Conservation (phyloP, 2,797 vertebrate species). For the Babyrousa celebensis region DNA sequence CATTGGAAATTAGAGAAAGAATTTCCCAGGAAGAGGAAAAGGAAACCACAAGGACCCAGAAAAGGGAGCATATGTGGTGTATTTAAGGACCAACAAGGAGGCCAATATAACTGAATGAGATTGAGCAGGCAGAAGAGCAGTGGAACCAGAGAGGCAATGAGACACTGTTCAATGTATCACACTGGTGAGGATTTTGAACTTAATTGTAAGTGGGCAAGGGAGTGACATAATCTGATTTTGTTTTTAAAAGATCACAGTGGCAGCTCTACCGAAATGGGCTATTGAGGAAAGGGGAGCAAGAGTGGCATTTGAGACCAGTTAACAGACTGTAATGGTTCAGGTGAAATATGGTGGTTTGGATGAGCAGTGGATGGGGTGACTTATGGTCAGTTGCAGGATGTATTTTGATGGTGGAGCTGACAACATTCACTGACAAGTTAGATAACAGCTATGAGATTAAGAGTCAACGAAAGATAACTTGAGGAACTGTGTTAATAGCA, state of each 20-base stretch:
- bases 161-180: background rate
- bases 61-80: background rate
- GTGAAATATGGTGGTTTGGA: background rate
- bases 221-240: background rate
- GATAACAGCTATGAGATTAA: background rate
- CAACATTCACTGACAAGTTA: background rate
- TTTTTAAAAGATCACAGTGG: background rate
- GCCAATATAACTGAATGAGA: background rate
- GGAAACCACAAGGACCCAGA: background rate
- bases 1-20: background rate
- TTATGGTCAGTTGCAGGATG: background rate
- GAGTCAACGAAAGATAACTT: background rate
- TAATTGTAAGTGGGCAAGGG: background rate
- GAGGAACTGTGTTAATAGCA: background rate
- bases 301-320: background rate
- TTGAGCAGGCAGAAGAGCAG: background rate
- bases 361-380: background rate
- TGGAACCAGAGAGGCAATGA: background rate
- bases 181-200: background rate
- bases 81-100: background rate
- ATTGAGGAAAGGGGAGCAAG: background rate
- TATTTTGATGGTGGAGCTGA: background rate
- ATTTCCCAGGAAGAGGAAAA: background rate
- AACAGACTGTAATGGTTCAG: background rate
- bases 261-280: background rate